These are phyloP conservation scores for Danio choprae DNA, from an alignment of 2,797 vertebrate genomes.

Conservation along the genomic window DNA sequence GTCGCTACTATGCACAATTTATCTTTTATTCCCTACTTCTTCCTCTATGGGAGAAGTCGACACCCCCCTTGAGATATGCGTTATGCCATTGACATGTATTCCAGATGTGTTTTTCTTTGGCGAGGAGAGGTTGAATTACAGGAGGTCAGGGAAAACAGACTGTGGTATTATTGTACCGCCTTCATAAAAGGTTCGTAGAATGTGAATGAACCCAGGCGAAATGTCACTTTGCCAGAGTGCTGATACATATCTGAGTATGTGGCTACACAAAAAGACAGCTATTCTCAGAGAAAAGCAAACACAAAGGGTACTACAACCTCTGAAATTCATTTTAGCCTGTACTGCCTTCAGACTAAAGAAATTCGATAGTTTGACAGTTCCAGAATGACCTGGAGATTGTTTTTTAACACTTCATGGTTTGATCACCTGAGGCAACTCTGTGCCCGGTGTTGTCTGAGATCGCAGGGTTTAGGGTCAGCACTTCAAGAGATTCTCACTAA, in stretches of 20 bases:
- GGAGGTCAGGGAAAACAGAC: constrained; percentile 45
- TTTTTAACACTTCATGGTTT: constrained; percentile 38
- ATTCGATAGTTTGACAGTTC: constrained; percentile 27
- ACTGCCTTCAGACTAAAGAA: constrained; percentile 6
- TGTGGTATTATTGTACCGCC: constrained; percentile 40
- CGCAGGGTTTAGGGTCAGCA: constrained; percentile 29
- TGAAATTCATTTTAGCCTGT: constrained; percentile 34
- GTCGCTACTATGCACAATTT: constrained; percentile 53
- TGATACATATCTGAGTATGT: constrained; percentile 21
- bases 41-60: constrained; percentile 48
- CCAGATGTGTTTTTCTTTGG: constrained; percentile 61
- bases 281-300: constrained; percentile 23
- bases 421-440: constrained; percentile 27
- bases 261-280: neutral
- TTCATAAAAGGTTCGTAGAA: constrained; percentile 21
- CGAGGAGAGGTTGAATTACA: constrained; percentile 46
- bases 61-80: constrained; percentile 52
- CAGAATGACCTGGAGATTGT: constrained; percentile 46
- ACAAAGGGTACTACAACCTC: constrained; percentile 8
- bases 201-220: constrained; percentile 3
- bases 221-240: neutral
- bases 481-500: constrained; percentile 38
- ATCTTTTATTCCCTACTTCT: constrained; percentile 55
- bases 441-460: constrained; percentile 22
- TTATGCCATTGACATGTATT: constrained; percentile 59